Conservation (phyloP, 1,140 invertebrate genomes). For the Caenorhabditis inopinata region DNA sequence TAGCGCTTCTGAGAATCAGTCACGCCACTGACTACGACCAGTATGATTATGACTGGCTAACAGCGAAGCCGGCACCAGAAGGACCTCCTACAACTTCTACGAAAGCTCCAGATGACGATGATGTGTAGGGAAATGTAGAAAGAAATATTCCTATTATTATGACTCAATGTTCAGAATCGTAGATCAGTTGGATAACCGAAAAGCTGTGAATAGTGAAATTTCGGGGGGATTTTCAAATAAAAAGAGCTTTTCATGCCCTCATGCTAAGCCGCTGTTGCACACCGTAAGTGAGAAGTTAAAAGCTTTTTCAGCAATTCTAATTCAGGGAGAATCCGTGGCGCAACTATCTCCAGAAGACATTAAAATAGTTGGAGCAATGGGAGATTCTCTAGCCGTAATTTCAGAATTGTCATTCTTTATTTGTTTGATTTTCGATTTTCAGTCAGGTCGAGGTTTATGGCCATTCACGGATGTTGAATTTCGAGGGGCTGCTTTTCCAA, state of each 20-base stretch:
- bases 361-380: slow-evolving; percentile 55
- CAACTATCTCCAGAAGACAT: slow-evolving; percentile 60
- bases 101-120: background rate
- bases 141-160: background rate
- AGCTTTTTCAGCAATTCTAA: background rate
- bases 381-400: slow-evolving; percentile 53
- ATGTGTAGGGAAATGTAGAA: background rate
- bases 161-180: background rate
- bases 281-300: slow-evolving; percentile 47
- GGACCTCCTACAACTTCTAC: background rate
- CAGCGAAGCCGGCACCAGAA: background rate
- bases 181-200: background rate
- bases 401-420: background rate
- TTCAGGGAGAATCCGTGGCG: slow-evolving; percentile 27
- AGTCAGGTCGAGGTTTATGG: slow-evolving; percentile 53
- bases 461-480: slow-evolving; percentile 54
- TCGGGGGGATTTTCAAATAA: slow-evolving; percentile 43
- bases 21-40: slow-evolving; percentile 3
- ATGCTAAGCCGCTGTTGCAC: slow-evolving; percentile 51
- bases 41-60: slow-evolving; percentile 20
- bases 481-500: slow-evolving; percentile 57
- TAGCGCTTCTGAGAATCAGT: background rate
- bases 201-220: background rate
- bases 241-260: slow-evolving; percentile 52
- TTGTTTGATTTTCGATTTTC: background rate